Percentiles rank a stretch among this genome's conserved stretches.
Conservation (phyloP, 2,888 invertebrate genomes). For the Ophonus ardosiacus region DNA sequence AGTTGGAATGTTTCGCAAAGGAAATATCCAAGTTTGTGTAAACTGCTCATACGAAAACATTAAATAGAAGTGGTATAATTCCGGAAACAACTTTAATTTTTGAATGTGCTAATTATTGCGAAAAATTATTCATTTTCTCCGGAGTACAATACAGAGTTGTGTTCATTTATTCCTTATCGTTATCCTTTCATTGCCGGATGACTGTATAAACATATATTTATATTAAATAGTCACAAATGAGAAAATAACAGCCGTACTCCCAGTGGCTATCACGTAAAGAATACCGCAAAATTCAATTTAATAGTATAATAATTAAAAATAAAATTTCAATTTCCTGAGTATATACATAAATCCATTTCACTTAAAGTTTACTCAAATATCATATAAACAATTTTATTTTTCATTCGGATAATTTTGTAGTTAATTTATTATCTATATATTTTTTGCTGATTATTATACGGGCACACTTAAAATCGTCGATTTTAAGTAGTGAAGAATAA, state of each 20-base stretch:
- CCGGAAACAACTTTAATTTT: not conserved
- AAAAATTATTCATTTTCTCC: not conserved
- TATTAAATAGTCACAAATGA: not conserved
- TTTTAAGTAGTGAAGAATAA: too few species aligned
- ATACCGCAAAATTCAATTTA: constrained; percentile 12
- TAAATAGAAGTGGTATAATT: not conserved
- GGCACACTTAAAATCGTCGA: too few species aligned
- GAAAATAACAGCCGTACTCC: constrained; percentile 17
- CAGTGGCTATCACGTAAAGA: not conserved
- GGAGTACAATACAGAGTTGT: not conserved
- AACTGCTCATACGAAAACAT: constrained; percentile 11
- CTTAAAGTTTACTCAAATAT: too few species aligned
- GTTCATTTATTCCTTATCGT: not conserved
- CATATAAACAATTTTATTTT: too few species aligned
- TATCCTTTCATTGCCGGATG: not conserved
- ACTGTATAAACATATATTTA: constrained; percentile 5
- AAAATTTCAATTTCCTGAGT: not conserved
- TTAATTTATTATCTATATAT: too few species aligned
- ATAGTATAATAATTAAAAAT: constrained; percentile 27
- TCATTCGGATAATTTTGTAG: too few species aligned
- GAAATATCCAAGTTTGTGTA: constrained; percentile 18
- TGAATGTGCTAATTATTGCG: not conserved
- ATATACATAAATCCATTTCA: constrained; percentile 7
- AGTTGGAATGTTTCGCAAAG: constrained; percentile 20
- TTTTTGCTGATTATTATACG: too few species aligned